Evolutionary conservation across 2,888 invertebrate species (phyloP).

Genomic region (Lamellibrachia columna): DNA sequence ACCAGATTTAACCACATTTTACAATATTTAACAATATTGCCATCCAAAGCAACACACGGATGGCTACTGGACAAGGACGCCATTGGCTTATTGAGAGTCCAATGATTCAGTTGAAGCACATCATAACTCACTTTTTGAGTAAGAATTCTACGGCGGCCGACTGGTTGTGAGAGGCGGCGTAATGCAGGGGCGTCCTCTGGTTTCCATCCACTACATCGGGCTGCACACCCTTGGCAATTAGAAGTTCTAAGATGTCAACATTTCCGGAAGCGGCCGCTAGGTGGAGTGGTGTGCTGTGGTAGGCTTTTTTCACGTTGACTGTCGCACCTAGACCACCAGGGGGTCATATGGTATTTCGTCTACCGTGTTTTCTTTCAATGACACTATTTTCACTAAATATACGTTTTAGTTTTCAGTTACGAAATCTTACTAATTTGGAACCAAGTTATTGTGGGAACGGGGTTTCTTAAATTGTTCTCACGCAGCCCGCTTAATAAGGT

Average conservation of each 20-base stretch:
- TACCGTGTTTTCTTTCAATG: neutral
- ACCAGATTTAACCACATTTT: too few species aligned
- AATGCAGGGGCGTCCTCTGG: conserved; percentile 66
- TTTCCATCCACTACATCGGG: conserved; percentile 65
- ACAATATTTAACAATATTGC: too few species aligned
- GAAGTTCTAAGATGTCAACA: conserved; percentile 51
- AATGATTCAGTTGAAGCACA: too few species aligned
- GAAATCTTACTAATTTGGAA: too few species aligned
- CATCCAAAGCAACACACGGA: too few species aligned
- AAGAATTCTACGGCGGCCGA: conserved; percentile 61
- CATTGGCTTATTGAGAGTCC: too few species aligned
- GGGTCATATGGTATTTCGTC: neutral
- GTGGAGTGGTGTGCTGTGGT: conserved; percentile 85
- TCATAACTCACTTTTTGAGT: conserved; percentile 40
- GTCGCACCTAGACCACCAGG: conserved; percentile 69
- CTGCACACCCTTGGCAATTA: conserved; percentile 62
- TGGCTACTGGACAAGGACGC: too few species aligned
- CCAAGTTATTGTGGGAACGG: too few species aligned
- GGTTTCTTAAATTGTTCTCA: too few species aligned
- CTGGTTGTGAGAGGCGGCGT: conserved; percentile 64
- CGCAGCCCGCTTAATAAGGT: too few species aligned
- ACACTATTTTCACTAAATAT: neutral
- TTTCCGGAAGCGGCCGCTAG: conserved; percentile 71
- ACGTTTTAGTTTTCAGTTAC: too few species aligned
- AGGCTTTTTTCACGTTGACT: conserved; percentile 78